phyloP scores from a whole-genome alignment of 1,140 invertebrate genomes.

The Drosophila tani region DNA sequence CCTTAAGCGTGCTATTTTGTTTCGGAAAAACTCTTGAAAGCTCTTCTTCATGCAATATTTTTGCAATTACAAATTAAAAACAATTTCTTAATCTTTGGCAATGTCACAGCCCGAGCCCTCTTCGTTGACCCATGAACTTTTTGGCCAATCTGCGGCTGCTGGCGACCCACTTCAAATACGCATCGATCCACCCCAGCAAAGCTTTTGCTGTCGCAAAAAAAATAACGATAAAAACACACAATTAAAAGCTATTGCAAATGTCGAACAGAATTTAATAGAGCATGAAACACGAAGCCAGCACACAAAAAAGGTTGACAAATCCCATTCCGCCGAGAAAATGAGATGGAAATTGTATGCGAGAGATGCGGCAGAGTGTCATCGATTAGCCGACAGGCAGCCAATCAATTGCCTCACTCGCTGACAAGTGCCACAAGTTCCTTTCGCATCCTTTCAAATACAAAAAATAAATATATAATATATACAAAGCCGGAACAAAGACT shows the following conservation, averaged over 20 bases:
- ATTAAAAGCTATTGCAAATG: conserved; percentile 25
- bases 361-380: conserved; percentile 58
- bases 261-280: conserved; percentile 70
- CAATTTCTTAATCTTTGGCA: not conserved
- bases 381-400: conserved; percentile 80
- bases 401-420: conserved; percentile 64
- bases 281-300: conserved; percentile 53
- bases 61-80: no score
- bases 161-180: conserved; percentile 11
- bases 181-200: conserved; percentile 28
- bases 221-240: conserved; percentile 17
- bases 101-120: not conserved
- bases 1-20: no score
- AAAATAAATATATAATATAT: conserved; percentile 4
- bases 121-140: conserved; percentile 14
- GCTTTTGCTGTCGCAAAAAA: conserved; percentile 47
- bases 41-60: no score
- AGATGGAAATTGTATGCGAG: conserved; percentile 49
- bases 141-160: conserved; percentile 8
- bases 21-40: no score
- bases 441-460: not conserved
- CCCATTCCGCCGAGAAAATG: not conserved
- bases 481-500: conserved; percentile 18
- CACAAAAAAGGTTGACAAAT: conserved; percentile 53
- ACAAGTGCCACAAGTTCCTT: conserved; percentile 64